These are phyloP conservation scores for Characodon lateralis DNA, from an alignment of 2,797 vertebrate genomes.

Conservation along the genomic window DNA sequence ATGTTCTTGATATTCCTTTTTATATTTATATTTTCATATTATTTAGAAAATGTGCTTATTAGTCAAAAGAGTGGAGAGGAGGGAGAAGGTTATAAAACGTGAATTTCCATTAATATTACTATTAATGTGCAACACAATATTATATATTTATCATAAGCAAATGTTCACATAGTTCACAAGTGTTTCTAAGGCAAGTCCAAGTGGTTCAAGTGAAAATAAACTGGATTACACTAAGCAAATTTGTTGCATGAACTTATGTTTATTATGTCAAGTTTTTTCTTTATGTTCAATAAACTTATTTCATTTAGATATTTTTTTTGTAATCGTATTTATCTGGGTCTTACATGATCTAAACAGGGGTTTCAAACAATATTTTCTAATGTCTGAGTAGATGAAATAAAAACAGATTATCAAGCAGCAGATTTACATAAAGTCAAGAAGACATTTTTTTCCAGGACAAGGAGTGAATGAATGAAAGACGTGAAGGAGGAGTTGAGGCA, in stretches of 20 bases:
- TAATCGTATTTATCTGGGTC: background rate
- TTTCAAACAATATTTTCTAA: background rate
- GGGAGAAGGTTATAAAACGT: background rate
- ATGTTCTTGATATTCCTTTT: too few relatives aligned
- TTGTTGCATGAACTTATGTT: background rate
- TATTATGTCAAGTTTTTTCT: background rate
- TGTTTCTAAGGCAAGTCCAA: background rate
- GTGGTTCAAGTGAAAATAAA: background rate
- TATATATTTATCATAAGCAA: background rate
- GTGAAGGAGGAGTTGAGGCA: slow-evolving; percentile 62
- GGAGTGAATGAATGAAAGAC: slow-evolving; percentile 27
- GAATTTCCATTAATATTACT: background rate
- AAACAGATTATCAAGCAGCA: background rate
- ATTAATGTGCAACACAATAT: background rate
- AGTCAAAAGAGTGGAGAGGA: too few relatives aligned
- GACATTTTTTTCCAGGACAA: slow-evolving; percentile 40
- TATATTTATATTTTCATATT: background rate
- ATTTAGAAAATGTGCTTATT: background rate
- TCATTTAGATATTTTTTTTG: background rate
- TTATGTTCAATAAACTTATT: background rate
- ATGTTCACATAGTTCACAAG: background rate
- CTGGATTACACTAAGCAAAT: background rate
- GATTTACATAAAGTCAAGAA: slow-evolving; percentile 40
- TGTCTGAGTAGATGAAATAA: background rate
- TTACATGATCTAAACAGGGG: background rate